A percentile compares a stretch with the other conserved stretches of the same genome.
These are phyloP conservation scores for Steinernema khuongi DNA, from an alignment of 1,140 invertebrate species.

Conservation along the genomic window DNA sequence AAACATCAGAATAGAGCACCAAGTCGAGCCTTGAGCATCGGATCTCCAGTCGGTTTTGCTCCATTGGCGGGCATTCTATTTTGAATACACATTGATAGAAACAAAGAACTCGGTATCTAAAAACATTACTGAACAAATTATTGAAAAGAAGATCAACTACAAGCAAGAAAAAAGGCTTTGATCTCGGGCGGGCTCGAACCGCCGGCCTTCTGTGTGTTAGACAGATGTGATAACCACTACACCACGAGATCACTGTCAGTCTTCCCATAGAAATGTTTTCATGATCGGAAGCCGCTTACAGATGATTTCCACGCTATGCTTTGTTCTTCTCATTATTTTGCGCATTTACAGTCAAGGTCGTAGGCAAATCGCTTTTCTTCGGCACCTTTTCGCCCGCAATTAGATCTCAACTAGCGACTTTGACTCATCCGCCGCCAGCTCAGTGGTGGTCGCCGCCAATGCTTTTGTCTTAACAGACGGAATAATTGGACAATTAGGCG, in stretches of 20 bases:
- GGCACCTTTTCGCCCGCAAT: constrained; percentile 8
- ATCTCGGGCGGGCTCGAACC: constrained; percentile 39
- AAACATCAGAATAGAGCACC: too few species aligned
- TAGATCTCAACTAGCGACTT: neutral
- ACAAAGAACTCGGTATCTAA: neutral
- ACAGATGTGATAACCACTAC: constrained; percentile 38
- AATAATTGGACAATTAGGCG: too few species aligned
- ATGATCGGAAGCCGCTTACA: too few species aligned
- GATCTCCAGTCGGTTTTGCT: too few species aligned
- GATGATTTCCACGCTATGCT: neutral
- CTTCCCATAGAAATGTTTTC: neutral
- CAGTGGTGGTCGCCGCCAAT: neutral
- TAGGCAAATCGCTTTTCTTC: constrained; percentile 20
- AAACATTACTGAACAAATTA: neutral
- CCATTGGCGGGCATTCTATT: too few species aligned
- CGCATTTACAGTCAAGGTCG: constrained; percentile 11
- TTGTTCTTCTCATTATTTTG: neutral
- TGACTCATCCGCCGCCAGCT: neutral
- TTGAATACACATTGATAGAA: too few species aligned
- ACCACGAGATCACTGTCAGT: constrained; percentile 22
- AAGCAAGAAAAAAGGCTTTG: neutral
- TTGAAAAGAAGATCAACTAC: neutral
- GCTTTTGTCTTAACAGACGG: neutral
- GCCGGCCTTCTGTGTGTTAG: constrained; percentile 38
- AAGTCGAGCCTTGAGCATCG: too few species aligned